Evolutionary conservation across 2,113 vertebrate genomes (phyloP), one percentile per base, ranked within the genome.

Genomic region (Colossoma macropomum): DNA sequence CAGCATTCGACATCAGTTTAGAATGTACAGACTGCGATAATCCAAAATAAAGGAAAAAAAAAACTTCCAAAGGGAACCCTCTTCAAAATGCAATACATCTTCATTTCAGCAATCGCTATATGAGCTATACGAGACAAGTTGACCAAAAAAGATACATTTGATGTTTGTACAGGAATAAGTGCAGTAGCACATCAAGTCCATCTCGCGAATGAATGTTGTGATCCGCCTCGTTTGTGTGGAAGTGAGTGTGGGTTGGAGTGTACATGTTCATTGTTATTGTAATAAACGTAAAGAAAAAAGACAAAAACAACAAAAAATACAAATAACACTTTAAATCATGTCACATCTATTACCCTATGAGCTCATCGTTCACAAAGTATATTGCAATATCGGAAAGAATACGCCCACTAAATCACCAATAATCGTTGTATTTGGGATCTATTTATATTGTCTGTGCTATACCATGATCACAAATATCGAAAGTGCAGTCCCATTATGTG

Each of bases 71-170:
- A 93, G 92, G 93, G 89, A 94, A 90, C 87, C 89, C 86, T 91
- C 50, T 84, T 90, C 86, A 88, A 75, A 92, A 94, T 92, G 93
- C 93, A 93, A 94, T 93, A 93, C 89, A 62, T 92, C 86, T 91
- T 91, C 89, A 89, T 90, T 90, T 91, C 72, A 88, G 80, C 88
- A 90, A 91, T 92, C 84, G 62, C 72, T 76, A 73, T 69, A 90
- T 88, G 86, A 83, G 62, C 72, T 76, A 73, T 69, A 90, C 88
- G 86, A 83, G 90, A 86, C 89, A 86, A 91, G 88, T 89, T 90
- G 92, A 94, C 93, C 92, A 94, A 95, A 94, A 77, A 78, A 86
- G 41, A 45, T 45, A 45, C 71, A 78, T 75, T 81, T 85, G 73
- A 81, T 86, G 82, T 87, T 83, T 90, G 27, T 77, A 34, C 41